Evolutionary conservation across 2,888 invertebrate genomes (phyloP), one percentile per base, ranked within the genome.

Genomic region (Leptinotarsa peninsularis): DNA sequence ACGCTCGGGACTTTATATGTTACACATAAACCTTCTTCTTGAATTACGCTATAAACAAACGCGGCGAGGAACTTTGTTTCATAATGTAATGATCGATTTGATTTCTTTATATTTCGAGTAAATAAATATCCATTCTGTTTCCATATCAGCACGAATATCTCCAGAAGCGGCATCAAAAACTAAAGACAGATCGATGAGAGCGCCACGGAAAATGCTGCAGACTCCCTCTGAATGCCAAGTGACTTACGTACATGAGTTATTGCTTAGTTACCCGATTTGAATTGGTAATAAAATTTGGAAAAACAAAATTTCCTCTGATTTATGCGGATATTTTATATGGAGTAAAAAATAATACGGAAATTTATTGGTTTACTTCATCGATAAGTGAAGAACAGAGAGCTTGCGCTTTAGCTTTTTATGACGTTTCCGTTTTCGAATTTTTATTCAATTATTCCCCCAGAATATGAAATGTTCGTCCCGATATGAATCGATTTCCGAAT

Each of bases 271-370:
- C 85, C 83, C 82, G 83, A 85, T 85, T 85, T 85, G 85, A 85
- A 85, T 85, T 85, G 85, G 85, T 85, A 85, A 85, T 85, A 85
- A 84, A 85, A 85, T 85, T 84, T 83, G 84, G 83, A 84, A 83
- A 84, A 85, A 85, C 85, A 84, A 85, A 84, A 83, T 84, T 84
- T 84, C 80, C 71, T 75, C 76, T 84, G 85, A 85, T 85, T 85
- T 85, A 85, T 84, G 83, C 78, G 75, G 81, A 81, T 82, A 82
- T 83, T 85, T 74, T 74, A 83, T 84, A 82, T 83, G 84, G 80
- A 80, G 82, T 82, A 83, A 84, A 84, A 85, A 84, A 83, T 82
- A 84, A 83, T 83, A 69, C 72, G 67, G 49, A 76, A 81, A 83
- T 82, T 83, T 83, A 81, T 82, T 77, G 80, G 78, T 76, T 76